Evolutionary conservation across 2,113 vertebrate genomes (phyloP).

Genomic region (Lagopus leucura): DNA sequence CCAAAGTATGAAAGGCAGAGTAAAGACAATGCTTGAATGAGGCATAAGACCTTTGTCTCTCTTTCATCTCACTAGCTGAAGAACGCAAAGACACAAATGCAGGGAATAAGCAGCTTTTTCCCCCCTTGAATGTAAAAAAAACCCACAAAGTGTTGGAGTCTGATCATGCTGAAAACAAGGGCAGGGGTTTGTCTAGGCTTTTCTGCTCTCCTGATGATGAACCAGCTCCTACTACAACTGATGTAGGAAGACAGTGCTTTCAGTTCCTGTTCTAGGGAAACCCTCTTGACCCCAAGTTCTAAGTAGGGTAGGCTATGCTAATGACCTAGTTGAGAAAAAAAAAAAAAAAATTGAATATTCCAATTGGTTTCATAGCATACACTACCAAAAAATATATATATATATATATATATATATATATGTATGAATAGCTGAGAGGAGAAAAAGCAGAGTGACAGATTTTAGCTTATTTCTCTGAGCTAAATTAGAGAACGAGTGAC

Average conservation of each 20-base stretch:
- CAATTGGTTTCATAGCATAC: background rate
- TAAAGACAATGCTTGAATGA: background rate
- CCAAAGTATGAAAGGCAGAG: background rate
- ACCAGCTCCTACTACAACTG: background rate
- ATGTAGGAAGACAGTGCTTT: accelerated
- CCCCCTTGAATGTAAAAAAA: background rate
- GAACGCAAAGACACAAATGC: background rate
- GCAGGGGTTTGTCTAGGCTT: background rate
- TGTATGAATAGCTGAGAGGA: accelerated
- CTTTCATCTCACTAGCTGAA: background rate
- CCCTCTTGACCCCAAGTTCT: background rate
- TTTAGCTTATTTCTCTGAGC: background rate
- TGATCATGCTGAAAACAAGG: background rate
- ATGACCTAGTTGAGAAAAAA: background rate
- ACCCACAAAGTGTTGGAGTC: background rate
- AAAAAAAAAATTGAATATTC: background rate
- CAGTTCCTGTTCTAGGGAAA: background rate
- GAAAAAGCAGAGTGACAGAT: background rate
- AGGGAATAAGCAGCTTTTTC: background rate
- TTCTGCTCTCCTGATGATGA: background rate
- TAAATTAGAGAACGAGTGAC: background rate
- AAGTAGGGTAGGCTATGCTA: background rate
- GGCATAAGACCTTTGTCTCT: background rate
- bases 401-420: too few species aligned
- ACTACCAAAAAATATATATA: background rate